Conservation (phyloP, 2,888 invertebrate species). For the Drosophila basisetae region DNA sequence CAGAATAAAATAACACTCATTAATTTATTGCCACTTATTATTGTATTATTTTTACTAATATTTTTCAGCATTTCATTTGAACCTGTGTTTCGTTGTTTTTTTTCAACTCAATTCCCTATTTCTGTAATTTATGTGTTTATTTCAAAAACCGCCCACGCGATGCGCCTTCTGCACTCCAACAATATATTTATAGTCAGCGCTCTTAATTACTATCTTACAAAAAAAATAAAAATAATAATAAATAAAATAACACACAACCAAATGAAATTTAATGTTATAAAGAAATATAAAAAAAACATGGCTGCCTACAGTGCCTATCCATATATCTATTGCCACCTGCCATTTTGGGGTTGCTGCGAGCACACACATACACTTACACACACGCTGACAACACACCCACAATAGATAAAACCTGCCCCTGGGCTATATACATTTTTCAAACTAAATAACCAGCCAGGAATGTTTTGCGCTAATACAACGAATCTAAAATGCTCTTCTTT, state of each 20-base stretch:
- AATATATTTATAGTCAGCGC: slow-evolving; percentile 23
- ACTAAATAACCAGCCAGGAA: slow-evolving; percentile 20
- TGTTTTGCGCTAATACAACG: neutral
- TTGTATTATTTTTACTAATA: slow-evolving; percentile 4
- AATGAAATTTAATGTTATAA: slow-evolving; percentile 48
- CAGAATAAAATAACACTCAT: slow-evolving; percentile 26
- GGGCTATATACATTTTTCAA: slow-evolving; percentile 60
- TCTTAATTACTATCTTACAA: slow-evolving; percentile 55
- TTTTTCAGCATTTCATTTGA: slow-evolving; percentile 27
- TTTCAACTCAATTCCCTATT: neutral
- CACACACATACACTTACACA: slow-evolving; percentile 19
- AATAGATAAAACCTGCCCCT: slow-evolving; percentile 73
- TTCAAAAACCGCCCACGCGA: slow-evolving; percentile 50
- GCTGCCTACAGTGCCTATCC: slow-evolving; percentile 68
- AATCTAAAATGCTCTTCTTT: slow-evolving; percentile 22
- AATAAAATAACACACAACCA: slow-evolving; percentile 29
- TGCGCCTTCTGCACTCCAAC: slow-evolving; percentile 55
- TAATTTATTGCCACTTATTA: slow-evolving; percentile 16
- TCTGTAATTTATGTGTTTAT: slow-evolving; percentile 15
- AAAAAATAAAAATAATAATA: slow-evolving; percentile 5
- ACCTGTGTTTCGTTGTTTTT: slow-evolving; percentile 18
- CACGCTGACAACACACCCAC: slow-evolving; percentile 47
- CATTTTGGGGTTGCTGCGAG: slow-evolving; percentile 73
- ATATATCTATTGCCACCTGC: slow-evolving; percentile 72
- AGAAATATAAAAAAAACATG: slow-evolving; percentile 48